phyloP scores from a whole-genome alignment of 2,888 invertebrate species.

The Drosophila niveifrons region DNA sequence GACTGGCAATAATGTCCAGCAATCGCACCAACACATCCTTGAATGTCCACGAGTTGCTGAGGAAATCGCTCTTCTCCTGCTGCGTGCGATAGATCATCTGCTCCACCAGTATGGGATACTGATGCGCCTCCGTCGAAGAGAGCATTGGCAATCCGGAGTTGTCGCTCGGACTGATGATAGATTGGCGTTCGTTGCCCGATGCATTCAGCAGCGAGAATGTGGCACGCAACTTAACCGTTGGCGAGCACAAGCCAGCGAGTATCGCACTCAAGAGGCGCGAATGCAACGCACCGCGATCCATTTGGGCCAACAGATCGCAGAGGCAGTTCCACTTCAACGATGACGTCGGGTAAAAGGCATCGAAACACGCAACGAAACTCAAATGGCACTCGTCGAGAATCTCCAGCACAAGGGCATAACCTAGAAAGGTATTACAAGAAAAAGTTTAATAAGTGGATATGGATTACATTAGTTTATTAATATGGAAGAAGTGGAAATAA shows the following conservation, averaged over 20 bases:
- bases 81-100: conserved; percentile 91
- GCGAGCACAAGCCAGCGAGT: conserved; percentile 93
- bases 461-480: no score
- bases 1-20: conserved; percentile 92
- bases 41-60: conserved; percentile 86
- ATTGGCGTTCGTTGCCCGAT: conserved; percentile 83
- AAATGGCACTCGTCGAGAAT: conserved; percentile 95
- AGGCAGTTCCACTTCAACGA: conserved; percentile 96
- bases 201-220: conserved; percentile 90
- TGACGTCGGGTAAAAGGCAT: conserved; percentile 98
- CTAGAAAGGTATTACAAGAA: conserved; percentile 61
- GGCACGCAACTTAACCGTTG: conserved; percentile 90
- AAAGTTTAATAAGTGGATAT: background rate
- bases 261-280: conserved; percentile 91
- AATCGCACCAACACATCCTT: conserved; percentile 93
- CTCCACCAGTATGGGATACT: conserved; percentile 91
- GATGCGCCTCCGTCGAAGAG: conserved; percentile 88
- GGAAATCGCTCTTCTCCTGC: conserved; percentile 85
- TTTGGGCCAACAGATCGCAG: conserved; percentile 92
- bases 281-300: conserved; percentile 87
- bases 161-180: conserved; percentile 89
- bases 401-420: conserved; percentile 88
- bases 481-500: no score
- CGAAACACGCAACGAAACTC: conserved; percentile 96
- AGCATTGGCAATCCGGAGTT: conserved; percentile 89